Evolutionary conservation across 2,888 invertebrate species (phyloP).

Genomic region (Exocentrus adspersus): DNA sequence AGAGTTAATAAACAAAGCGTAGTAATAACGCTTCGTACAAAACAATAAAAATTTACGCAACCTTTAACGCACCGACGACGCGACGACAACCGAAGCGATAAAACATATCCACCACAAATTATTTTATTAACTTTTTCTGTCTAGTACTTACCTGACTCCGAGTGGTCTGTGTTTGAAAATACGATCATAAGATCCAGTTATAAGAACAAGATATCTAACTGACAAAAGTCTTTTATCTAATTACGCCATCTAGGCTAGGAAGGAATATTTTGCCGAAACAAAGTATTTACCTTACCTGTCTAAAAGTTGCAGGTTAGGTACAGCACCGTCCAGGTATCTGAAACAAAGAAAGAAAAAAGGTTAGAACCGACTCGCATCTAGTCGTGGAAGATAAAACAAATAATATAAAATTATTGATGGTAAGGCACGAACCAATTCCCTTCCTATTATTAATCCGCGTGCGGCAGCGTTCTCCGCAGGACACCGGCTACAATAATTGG

Average conservation of each 20-base stretch:
- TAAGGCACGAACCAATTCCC: slow-evolving; percentile 31
- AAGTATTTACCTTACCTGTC: too few species aligned
- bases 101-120: too few species aligned
- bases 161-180: background rate
- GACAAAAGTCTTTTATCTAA: too few species aligned
- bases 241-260: too few species aligned
- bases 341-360: background rate
- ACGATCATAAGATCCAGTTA: too few species aligned
- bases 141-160: background rate
- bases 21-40: background rate
- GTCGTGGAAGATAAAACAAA: slow-evolving; percentile 8
- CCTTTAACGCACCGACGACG: too few species aligned
- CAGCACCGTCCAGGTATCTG: background rate
- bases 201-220: too few species aligned
- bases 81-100: background rate
- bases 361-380: too few species aligned
- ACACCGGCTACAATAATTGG: slow-evolving; percentile 8
- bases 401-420: slow-evolving; percentile 32
- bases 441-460: slow-evolving; percentile 29
- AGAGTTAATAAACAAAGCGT: background rate
- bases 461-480: slow-evolving; percentile 9
- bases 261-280: too few species aligned
- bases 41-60: background rate
- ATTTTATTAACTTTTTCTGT: background rate
- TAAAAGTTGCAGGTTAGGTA: too few species aligned